Percentiles rank a stretch among this genome's conserved stretches.
These are phyloP conservation scores for Hemaris fuciformis DNA, from an alignment of 2,888 invertebrate species.

Conservation along the genomic window DNA sequence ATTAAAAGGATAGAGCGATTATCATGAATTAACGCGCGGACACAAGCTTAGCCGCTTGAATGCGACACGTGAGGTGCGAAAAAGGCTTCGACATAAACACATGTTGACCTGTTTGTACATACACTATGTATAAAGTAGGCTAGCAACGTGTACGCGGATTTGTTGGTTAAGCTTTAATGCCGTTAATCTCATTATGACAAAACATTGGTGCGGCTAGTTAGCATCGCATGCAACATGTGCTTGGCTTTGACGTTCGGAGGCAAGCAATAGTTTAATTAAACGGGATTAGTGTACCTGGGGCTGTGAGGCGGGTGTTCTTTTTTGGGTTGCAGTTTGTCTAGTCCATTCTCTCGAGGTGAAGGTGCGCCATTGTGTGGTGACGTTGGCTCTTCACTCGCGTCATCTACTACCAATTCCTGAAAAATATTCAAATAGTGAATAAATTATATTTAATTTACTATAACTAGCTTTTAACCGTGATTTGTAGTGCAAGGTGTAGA, in stretches of 20 bases:
- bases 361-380: constrained; percentile 94
- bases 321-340: constrained; percentile 89
- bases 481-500: too few relatives aligned
- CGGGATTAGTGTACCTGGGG: constrained; percentile 64
- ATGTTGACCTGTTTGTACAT: constrained; percentile 33
- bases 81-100: constrained; percentile 36
- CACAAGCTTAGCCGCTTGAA: constrained; percentile 39
- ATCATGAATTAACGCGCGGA: constrained; percentile 52
- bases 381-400: constrained; percentile 94
- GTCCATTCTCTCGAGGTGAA: constrained; percentile 93
- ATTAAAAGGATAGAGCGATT: constrained; percentile 70
- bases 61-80: constrained; percentile 41
- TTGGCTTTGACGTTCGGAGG: background rate
- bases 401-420: constrained; percentile 97
- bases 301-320: constrained; percentile 90
- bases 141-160: constrained; percentile 28
- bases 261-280: background rate
- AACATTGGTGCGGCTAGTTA: constrained; percentile 1
- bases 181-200: constrained; percentile 11
- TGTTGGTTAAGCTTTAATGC: constrained; percentile 13
- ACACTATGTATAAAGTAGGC: constrained; percentile 33
- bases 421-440: background rate
- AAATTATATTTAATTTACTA: background rate
- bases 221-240: background rate
- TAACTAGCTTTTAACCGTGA: too few relatives aligned